Percentiles rank a stretch among this genome's conserved stretches.
phyloP scores from a whole-genome alignment of 2,888 invertebrate species.

The Aquatica leii region DNA sequence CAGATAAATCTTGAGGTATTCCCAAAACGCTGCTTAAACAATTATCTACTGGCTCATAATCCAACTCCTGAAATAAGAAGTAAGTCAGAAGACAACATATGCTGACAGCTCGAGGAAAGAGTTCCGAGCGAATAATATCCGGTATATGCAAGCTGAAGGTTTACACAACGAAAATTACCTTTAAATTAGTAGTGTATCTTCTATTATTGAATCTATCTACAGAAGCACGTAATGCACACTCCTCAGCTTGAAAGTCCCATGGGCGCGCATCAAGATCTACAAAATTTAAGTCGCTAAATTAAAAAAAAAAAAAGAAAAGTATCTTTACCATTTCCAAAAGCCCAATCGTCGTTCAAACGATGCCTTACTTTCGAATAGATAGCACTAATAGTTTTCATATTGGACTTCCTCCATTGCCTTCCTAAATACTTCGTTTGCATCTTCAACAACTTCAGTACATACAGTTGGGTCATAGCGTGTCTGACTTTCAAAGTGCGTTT shows the following conservation, averaged over 20 bases:
- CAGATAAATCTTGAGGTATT: constrained; percentile 81
- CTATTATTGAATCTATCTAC: constrained; percentile 97
- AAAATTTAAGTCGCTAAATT: no score
- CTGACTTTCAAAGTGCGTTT: constrained; percentile 95
- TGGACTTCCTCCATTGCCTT: constrained; percentile 97
- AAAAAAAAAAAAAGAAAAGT: background rate
- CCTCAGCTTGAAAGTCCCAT: constrained; percentile 98
- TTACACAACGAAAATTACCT: constrained; percentile 44
- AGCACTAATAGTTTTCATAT: constrained; percentile 99
- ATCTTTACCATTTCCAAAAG: constrained; percentile 90
- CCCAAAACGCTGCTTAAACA: constrained; percentile 85
- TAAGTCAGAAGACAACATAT: background rate
- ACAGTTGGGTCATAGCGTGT: constrained; percentile 97
- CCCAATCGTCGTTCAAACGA: constrained; percentile 99
- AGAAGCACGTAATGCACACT: constrained; percentile 90
- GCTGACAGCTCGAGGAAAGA: background rate
- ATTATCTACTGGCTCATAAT: constrained; percentile 76
- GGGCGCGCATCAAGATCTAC: constrained; percentile 93
- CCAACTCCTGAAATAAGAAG: constrained; percentile 62
- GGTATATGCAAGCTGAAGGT: no score
- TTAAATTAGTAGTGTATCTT: constrained; percentile 68
- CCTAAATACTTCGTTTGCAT: constrained; percentile 99
- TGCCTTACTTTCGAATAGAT: constrained; percentile 98
- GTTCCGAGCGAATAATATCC: no score
- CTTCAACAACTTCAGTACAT: constrained; percentile 95